phyloP scores from a whole-genome alignment of 1,140 invertebrate genomes.

The Triops cancriformis region DNA sequence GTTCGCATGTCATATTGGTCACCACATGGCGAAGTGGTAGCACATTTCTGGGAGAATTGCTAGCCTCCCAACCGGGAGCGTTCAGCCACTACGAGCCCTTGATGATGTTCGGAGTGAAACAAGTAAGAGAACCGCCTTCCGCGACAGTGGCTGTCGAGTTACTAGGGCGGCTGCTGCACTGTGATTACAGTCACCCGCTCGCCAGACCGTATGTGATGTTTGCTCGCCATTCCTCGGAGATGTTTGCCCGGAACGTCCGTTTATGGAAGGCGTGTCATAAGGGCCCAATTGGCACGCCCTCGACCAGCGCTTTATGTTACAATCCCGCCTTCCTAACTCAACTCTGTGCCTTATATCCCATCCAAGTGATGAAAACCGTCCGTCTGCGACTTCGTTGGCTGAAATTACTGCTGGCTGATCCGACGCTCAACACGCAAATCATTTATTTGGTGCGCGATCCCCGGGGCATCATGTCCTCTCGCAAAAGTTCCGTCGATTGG shows the following conservation, averaged over 20 bases:
- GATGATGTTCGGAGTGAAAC: background rate
- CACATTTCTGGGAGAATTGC: slow-evolving; percentile 72
- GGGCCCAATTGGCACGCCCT: background rate
- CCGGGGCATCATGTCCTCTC: background rate
- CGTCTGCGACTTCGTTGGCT: slow-evolving; percentile 15
- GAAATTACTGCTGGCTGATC: background rate
- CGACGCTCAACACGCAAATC: background rate
- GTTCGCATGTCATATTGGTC: slow-evolving; percentile 48
- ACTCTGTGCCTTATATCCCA: slow-evolving; percentile 13
- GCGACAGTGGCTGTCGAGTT: background rate
- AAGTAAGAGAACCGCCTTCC: background rate
- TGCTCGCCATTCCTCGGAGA: slow-evolving; percentile 3
- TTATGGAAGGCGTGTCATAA: slow-evolving; percentile 5
- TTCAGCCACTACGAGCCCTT: slow-evolving; percentile 7
- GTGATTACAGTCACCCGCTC: background rate
- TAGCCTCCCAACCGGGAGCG: slow-evolving; percentile 2
- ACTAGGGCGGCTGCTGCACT: background rate
- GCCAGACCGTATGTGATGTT: background rate
- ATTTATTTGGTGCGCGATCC: background rate
- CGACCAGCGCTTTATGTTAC: background rate
- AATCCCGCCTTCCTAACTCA: slow-evolving; percentile 12
- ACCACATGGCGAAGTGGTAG: slow-evolving; percentile 78
- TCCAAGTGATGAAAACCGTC: slow-evolving; percentile 13
- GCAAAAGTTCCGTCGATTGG: slow-evolving; percentile 2
- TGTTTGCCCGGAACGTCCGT: slow-evolving; percentile 3